Conservation (phyloP, 2,888 invertebrate species). For the Agrochola lychnidis region DNA sequence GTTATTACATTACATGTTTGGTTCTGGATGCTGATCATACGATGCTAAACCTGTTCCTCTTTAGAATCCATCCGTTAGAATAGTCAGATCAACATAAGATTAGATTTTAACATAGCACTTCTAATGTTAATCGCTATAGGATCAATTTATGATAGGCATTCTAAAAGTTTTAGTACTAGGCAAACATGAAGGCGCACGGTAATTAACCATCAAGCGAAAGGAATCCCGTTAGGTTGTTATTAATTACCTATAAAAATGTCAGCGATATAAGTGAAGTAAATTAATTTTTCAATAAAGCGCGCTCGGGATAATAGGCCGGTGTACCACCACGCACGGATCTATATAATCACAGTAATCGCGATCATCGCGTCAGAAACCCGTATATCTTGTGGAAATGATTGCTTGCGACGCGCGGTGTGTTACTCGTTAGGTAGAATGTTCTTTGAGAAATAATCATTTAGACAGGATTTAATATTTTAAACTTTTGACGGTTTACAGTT, state of each 20-base stretch:
- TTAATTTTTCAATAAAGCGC: slow-evolving; percentile 62
- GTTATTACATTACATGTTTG: not conserved
- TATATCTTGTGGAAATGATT: slow-evolving; percentile 67
- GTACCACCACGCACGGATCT: slow-evolving; percentile 50
- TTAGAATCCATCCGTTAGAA: not conserved
- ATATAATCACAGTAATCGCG: slow-evolving; percentile 70
- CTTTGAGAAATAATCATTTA: slow-evolving; percentile 24
- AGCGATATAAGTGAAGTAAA: slow-evolving; percentile 50
- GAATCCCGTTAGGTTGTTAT: slow-evolving; percentile 38
- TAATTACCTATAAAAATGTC: slow-evolving; percentile 59
- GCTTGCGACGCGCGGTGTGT: slow-evolving; percentile 36
- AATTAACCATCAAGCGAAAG: slow-evolving; percentile 25
- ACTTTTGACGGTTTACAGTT: not conserved
- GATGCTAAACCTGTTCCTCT: not conserved
- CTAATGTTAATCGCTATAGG: not conserved
- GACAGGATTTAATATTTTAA: not conserved
- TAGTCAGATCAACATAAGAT: not conserved
- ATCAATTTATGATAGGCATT: not conserved
- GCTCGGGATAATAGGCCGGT: slow-evolving; percentile 49
- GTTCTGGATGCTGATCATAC: not conserved
- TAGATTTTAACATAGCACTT: slow-evolving; percentile 4
- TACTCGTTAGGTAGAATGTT: slow-evolving; percentile 25
- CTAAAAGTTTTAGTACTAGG: slow-evolving; percentile 22
- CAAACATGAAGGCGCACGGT: slow-evolving; percentile 22
- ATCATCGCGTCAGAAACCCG: slow-evolving; percentile 66